phyloP scores from a whole-genome alignment of 2,797 vertebrate genomes.

The Gila robusta region DNA sequence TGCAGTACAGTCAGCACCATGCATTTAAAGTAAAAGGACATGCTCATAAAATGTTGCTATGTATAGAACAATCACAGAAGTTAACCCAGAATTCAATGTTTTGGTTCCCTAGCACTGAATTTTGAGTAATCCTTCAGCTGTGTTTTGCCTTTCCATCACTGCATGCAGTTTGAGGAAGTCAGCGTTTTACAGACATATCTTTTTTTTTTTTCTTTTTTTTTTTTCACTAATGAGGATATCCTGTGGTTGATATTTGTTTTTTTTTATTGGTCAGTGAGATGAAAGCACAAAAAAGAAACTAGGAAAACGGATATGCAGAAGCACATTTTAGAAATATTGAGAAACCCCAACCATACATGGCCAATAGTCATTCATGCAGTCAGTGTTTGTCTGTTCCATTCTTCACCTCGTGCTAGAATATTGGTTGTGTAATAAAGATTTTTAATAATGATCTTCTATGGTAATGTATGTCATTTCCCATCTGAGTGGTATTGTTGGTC shows the following conservation, averaged over 20 bases:
- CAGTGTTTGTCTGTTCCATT: not conserved
- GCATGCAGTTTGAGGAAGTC: conserved; percentile 66
- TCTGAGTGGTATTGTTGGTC: not conserved
- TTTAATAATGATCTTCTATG: not conserved
- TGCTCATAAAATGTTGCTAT: not conserved
- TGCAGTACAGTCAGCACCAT: not conserved
- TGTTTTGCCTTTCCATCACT: conserved; percentile 6
- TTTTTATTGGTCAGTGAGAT: conserved; percentile 48
- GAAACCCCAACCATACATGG: not conserved
- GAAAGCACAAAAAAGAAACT: conserved; percentile 33
- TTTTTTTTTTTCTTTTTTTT: conserved; percentile 9
- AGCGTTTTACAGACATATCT: conserved; percentile 32
- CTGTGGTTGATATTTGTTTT: conserved; percentile 65
- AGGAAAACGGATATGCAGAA: conserved; percentile 31
- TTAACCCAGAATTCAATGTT: not conserved
- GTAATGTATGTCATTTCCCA: not conserved
- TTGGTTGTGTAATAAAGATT: not conserved
- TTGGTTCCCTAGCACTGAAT: not conserved
- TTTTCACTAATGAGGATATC: conserved; percentile 42
- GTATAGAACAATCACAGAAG: not conserved
- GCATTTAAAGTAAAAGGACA: conserved; percentile 6
- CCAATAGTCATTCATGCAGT: not conserved
- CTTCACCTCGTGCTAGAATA: not conserved
- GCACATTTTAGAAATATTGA: conserved; percentile 13
- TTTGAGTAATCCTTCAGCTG: not conserved